Evolutionary conservation across 2,113 vertebrate genomes (phyloP).

Genomic region (Dromaius novaehollandiae): DNA sequence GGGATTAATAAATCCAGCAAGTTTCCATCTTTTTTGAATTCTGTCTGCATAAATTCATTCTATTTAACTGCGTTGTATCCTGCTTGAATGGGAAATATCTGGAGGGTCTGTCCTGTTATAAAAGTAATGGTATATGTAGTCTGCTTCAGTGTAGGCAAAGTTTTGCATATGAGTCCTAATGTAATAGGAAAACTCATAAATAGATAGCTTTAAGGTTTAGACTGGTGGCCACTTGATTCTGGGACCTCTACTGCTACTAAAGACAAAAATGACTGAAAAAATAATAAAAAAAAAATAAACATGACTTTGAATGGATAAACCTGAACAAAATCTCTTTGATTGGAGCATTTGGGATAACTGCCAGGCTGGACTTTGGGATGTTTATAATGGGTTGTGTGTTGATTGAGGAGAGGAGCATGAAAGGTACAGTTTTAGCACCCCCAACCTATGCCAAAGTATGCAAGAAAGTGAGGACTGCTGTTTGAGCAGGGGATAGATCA

Average conservation of each 20-base stretch:
- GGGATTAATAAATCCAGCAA: constrained; percentile 7
- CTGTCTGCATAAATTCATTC: neutral
- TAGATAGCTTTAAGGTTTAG: constrained; percentile 32
- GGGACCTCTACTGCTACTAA: constrained; percentile 36
- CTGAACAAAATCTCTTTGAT: constrained; percentile 73
- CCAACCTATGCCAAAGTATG: constrained; percentile 25
- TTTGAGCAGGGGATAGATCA: constrained; percentile 59
- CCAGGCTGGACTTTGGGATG: constrained; percentile 58
- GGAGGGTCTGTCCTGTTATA: neutral
- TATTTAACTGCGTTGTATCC: neutral
- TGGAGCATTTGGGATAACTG: constrained; percentile 60
- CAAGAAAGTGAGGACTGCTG: neutral
- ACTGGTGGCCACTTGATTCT: neutral
- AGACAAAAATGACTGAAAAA: constrained; percentile 59
- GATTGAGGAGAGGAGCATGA: constrained; percentile 63
- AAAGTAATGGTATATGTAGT: neutral
- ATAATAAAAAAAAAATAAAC: constrained; percentile 54
- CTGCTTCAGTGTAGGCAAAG: neutral
- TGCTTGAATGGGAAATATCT: constrained; percentile 18
- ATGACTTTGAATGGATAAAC: constrained; percentile 56
- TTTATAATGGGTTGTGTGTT: constrained; percentile 72
- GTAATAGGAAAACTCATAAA: constrained; percentile 1
- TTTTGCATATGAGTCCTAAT: neutral
- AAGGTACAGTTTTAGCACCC: constrained; percentile 47
- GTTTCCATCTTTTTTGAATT: constrained; percentile 4